A percentile compares a stretch with the other conserved stretches of the same genome.
Conservation (phyloP, 2,888 invertebrate species). For the Yponomeuta cagnagella region DNA sequence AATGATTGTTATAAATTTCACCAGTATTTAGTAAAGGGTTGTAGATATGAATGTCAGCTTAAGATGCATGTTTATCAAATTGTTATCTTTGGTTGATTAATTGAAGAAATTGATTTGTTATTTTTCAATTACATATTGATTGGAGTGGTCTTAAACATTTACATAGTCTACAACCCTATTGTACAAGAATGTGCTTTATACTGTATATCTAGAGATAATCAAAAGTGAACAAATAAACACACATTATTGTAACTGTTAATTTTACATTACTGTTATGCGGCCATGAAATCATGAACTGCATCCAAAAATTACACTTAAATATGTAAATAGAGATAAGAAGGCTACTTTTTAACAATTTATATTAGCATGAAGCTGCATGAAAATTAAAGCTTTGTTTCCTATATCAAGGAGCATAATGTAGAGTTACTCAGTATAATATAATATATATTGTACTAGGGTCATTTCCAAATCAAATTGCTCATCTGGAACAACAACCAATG, state of each 20-base stretch:
- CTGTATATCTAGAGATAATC: background rate
- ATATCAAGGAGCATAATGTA: no score
- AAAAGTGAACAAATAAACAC: constrained; percentile 3
- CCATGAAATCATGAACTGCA: background rate
- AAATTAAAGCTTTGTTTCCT: no score
- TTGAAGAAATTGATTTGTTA: background rate
- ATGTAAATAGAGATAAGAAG: background rate
- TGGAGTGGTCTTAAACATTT: background rate
- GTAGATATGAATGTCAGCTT: no score
- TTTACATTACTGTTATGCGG: background rate
- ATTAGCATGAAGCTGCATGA: background rate
- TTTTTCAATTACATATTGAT: background rate
- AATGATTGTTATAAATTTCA: background rate
- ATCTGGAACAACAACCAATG: no score
- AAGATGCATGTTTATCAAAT: constrained; percentile 12
- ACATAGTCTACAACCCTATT: background rate
- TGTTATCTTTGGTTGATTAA: background rate
- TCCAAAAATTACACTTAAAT: background rate
- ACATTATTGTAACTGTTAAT: constrained; percentile 8
- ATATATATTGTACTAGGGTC: no score
- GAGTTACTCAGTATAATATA: no score
- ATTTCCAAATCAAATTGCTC: no score
- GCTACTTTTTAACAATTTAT: background rate
- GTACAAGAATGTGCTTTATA: background rate
- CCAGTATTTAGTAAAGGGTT: background rate